Percentiles rank a stretch among this genome's conserved stretches.
Conservation (phyloP, 1,140 invertebrate species). For the Kradibia gibbosae region DNA sequence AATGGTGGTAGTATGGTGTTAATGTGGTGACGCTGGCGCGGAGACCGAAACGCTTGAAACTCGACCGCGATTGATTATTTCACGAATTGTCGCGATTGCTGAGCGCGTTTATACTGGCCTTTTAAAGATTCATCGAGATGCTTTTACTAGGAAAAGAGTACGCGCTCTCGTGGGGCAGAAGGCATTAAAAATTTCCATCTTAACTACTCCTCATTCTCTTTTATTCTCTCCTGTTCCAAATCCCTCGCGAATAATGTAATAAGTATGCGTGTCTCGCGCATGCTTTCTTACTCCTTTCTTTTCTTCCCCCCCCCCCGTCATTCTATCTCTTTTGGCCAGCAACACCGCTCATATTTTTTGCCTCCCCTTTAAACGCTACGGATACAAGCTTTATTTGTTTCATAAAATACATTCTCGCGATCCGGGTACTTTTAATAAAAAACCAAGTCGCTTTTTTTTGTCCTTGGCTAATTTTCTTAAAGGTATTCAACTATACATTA, state of each 20-base stretch:
- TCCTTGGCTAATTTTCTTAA: too few relatives aligned
- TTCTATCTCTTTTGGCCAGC: too few relatives aligned
- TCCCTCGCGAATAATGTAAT: background rate
- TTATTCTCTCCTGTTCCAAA: slow-evolving; percentile 1
- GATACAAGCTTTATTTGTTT: too few relatives aligned
- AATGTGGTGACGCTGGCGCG: background rate
- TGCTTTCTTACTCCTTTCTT: background rate
- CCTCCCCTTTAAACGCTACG: too few relatives aligned
- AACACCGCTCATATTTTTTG: too few relatives aligned
- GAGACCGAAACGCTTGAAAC: background rate
- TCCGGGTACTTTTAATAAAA: too few relatives aligned
- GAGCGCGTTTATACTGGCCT: background rate
- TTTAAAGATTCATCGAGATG: background rate
- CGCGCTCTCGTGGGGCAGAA: background rate
- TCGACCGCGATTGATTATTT: background rate
- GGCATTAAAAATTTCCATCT: background rate
- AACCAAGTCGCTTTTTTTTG: too few relatives aligned
- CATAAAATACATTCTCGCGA: too few relatives aligned
- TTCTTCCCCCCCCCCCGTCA: background rate
- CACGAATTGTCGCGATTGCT: background rate
- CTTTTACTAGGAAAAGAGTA: background rate
- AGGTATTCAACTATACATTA: too few relatives aligned
- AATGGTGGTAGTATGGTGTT: too few relatives aligned
- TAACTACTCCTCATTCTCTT: background rate
- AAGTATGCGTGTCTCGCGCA: background rate